A percentile compares a stretch with the other conserved stretches of the same genome.
Conservation (phyloP, 2,797 vertebrate species). For the Diplodus puntazzo region DNA sequence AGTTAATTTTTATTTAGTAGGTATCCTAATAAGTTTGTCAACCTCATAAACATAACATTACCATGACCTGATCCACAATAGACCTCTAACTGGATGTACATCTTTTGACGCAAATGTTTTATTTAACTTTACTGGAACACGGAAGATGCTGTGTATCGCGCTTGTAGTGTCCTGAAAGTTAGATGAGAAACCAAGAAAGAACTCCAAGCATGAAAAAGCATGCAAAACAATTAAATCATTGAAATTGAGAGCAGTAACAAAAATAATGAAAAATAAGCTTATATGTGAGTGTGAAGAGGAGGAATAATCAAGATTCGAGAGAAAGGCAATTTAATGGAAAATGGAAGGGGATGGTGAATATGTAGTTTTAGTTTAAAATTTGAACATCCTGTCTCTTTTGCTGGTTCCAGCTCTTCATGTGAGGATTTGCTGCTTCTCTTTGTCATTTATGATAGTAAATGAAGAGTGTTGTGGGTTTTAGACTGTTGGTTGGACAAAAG, state of each 20-base stretch:
- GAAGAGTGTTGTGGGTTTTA: too few relatives aligned
- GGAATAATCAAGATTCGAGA: background rate
- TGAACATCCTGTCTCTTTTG: background rate
- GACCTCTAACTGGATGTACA: background rate
- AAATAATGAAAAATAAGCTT: too few relatives aligned
- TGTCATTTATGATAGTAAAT: too few relatives aligned
- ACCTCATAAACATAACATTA: background rate
- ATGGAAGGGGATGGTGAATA: background rate
- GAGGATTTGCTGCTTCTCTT: too few relatives aligned
- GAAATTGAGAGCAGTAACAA: background rate
- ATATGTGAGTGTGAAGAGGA: too few relatives aligned
- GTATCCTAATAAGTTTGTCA: background rate
- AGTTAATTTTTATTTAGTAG: background rate
- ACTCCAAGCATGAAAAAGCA: background rate
- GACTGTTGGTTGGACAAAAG: too few relatives aligned
- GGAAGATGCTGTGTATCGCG: background rate
- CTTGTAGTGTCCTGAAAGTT: background rate
- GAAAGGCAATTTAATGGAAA: background rate
- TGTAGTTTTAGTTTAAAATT: background rate
- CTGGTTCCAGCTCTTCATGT: too few relatives aligned
- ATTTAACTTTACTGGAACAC: slow-evolving; percentile 1
- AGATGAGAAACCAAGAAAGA: background rate
- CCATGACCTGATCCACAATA: background rate
- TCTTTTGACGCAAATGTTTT: background rate
- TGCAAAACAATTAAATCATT: background rate